Evolutionary conservation across 2,797 vertebrate species (phyloP), one percentile per base, ranked within the genome.

Genomic region (Hoplostethus mediterraneus): DNA sequence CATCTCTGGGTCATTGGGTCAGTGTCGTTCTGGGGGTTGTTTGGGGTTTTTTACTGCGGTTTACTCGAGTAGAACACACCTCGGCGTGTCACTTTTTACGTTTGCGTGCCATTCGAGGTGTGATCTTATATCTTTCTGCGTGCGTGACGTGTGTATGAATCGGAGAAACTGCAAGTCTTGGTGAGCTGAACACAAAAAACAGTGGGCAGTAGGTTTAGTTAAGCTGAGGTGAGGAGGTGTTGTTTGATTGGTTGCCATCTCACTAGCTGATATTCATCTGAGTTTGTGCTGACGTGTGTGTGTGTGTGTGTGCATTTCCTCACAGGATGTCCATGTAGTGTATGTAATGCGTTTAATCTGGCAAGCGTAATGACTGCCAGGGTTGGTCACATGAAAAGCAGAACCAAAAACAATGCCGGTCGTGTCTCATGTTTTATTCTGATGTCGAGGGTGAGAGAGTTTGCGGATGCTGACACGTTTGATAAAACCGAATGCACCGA

Each of bases 361-460:
- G 83, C 82, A 81, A 55, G 65, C 4, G 8, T 80, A 89, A 90
- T 89, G 55, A 86, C 74, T 77, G 40, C 48, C 67, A 68, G 63
- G 45, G 81, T 67, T 75, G 67, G 71, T 87, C 84, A 88, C 81
- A 77, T 87, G 80, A 87, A 67, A 67, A 21, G 12, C 53, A 63
- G 42, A 74, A 61, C 48, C 60, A 80, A 58, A 58, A 82, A 47
- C 71, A 82, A 17, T 8, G 9, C 53, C 69, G 42, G 51, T 31
- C 66, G 33, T 44, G n/a, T 48, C 12, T 56, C 17, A 14, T 30
- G 10, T 30, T 47, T 56, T 17, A 2, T 28, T 28, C 28, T 3
- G 2, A 28, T 28, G 28, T 28, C 28, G 28, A 49, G 13, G 21
- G 21, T 40, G 31, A 17, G 14, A 63, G 64, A 66, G 47, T 14